A percentile compares a stretch with the other conserved stretches of the same genome.
These are phyloP conservation scores for Otocyon megalotis DNA, from an alignment of 2,113 vertebrate genomes.

Conservation along the genomic window DNA sequence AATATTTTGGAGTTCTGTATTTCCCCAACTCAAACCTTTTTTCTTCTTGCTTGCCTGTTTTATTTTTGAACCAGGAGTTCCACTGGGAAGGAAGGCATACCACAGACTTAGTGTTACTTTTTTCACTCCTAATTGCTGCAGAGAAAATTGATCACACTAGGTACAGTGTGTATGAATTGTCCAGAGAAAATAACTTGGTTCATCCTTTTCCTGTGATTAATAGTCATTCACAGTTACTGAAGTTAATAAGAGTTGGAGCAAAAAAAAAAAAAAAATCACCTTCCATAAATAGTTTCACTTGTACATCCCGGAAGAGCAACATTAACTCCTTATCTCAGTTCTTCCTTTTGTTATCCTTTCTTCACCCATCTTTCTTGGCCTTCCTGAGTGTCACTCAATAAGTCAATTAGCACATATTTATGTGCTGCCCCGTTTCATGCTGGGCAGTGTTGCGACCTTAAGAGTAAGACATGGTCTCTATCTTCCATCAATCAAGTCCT, in stretches of 20 bases:
- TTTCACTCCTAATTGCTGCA: conserved; percentile 47
- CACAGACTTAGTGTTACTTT: conserved; percentile 3
- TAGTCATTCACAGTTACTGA: conserved; percentile 23
- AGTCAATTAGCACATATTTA: neutral
- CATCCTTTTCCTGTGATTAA: conserved; percentile 58
- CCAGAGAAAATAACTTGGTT: conserved; percentile 30
- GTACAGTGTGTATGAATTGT: neutral
- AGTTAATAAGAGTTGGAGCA: conserved; percentile 6
- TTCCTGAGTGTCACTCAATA: neutral
- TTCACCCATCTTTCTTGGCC: neutral
- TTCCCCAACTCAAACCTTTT: neutral
- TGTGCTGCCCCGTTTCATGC: neutral
- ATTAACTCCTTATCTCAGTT: neutral
- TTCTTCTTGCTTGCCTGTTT: neutral
- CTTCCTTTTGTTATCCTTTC: neutral
- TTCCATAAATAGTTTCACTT: conserved; percentile 23
- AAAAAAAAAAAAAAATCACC: neutral
- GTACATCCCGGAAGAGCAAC: neutral
- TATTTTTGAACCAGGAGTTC: neutral
- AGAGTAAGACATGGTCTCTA: neutral
- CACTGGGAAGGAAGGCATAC: neutral
- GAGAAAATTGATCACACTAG: conserved; percentile 23
- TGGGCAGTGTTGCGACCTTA: neutral
- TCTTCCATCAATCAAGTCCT: neutral
- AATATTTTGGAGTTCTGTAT: neutral